Conservation (phyloP, 2,113 vertebrate species). For the Dasypus novemcinctus region DNA sequence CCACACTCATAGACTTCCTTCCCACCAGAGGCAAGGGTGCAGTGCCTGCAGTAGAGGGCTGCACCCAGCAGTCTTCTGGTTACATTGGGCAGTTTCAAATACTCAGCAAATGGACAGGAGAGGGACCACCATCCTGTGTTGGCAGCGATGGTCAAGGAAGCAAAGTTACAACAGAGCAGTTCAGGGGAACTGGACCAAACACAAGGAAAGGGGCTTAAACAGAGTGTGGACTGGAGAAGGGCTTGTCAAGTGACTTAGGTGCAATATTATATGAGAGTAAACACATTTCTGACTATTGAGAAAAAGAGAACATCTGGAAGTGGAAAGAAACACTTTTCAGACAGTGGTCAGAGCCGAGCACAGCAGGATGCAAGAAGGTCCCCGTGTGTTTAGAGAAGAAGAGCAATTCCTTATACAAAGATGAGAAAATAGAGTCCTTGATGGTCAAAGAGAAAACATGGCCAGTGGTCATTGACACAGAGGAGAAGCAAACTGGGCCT, state of each 20-base stretch:
- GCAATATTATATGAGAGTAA: too few species aligned
- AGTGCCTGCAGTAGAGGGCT: not conserved
- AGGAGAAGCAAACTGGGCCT: not conserved
- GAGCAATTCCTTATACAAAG: not conserved
- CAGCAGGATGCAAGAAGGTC: not conserved
- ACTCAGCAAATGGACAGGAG: not conserved
- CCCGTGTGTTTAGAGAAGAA: not conserved
- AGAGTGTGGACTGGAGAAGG: too few species aligned
- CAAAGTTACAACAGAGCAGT: not conserved
- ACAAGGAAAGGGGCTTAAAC: not conserved
- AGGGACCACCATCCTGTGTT: slow-evolving; percentile 1
- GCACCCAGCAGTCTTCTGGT: not conserved
- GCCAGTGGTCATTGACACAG: not conserved
- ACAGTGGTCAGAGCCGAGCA: fast-evolving
- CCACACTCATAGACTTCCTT: not conserved
- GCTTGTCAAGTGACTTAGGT: fast-evolving
- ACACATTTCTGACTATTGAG: too few species aligned
- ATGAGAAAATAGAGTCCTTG: not conserved
- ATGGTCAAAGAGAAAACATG: not conserved
- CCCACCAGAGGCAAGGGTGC: not conserved
- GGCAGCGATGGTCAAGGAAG: not conserved
- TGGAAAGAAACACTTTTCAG: not conserved
- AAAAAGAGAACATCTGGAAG: not conserved
- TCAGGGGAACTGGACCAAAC: not conserved
- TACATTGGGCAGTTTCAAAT: not conserved